Evolutionary conservation across 2,888 invertebrate species (phyloP).

Genomic region (Drosophila meridionalis): DNA sequence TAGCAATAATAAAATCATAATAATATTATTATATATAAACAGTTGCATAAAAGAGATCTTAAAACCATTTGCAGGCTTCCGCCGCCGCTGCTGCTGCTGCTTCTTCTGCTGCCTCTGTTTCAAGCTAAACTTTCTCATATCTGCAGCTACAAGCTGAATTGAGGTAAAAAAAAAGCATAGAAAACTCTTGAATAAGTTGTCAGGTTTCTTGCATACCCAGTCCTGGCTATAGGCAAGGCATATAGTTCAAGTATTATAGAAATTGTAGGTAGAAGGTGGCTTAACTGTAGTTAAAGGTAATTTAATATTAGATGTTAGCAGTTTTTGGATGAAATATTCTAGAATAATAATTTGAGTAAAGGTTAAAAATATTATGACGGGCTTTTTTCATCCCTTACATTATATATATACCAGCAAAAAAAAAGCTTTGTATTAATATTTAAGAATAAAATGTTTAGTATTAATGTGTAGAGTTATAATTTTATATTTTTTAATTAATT

Average conservation of each 20-base stretch:
- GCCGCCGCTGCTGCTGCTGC: conserved; percentile 13
- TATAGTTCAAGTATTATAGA: background rate
- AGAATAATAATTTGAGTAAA: too few relatives aligned
- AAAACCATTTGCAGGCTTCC: conserved; percentile 65
- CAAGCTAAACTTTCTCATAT: conserved; percentile 64
- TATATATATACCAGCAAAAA: too few relatives aligned
- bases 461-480: too few relatives aligned
- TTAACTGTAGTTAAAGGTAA: too few relatives aligned
- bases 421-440: too few relatives aligned
- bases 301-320: too few relatives aligned
- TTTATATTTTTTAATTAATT: too few relatives aligned
- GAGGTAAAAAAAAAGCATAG: conserved; percentile 14
- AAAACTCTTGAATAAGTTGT: conserved; percentile 63
- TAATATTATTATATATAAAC: conserved; percentile 73
- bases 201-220: conserved; percentile 47
- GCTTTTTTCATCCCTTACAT: too few relatives aligned
- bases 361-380: too few relatives aligned
- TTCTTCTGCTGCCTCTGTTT: conserved; percentile 7
- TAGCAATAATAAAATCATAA: conserved; percentile 69
- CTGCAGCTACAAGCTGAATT: conserved; percentile 32
- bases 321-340: too few relatives aligned
- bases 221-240: background rate
- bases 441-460: too few relatives aligned
- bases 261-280: background rate
- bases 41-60: conserved; percentile 60